These are phyloP conservation scores for Benthosema pterotum DNA, from an alignment of 2,797 vertebrate species.

Conservation along the genomic window DNA sequence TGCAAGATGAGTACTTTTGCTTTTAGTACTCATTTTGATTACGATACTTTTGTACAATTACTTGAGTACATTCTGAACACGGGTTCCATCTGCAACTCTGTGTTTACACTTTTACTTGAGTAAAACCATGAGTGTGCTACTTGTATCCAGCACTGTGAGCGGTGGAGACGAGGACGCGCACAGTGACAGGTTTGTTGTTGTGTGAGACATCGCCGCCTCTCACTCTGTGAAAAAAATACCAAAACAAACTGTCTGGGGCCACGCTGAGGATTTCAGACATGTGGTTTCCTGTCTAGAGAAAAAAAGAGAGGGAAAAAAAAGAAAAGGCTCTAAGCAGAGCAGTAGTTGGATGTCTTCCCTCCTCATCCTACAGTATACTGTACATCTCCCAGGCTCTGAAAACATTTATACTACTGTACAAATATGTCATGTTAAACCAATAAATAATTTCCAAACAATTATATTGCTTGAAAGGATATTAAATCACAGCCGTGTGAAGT, in stretches of 20 bases:
- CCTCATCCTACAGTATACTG: constrained; percentile 11
- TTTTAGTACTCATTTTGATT: too few relatives aligned
- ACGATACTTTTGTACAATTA: too few relatives aligned
- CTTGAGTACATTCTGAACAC: too few relatives aligned
- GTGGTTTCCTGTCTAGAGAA: constrained; percentile 94
- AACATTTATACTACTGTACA: too few relatives aligned
- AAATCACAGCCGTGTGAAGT: too few relatives aligned
- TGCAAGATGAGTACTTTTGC: too few relatives aligned
- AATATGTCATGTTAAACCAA: too few relatives aligned
- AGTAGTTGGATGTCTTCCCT: constrained; percentile 59
- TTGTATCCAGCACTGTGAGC: constrained; percentile 11
- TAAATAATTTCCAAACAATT: too few relatives aligned
- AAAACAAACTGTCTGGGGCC: constrained; percentile 75
- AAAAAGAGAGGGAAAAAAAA: constrained; percentile 55
- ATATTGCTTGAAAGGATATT: too few relatives aligned
- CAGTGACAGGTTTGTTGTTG: constrained; percentile 69
- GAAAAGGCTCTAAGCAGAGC: constrained; percentile 44
- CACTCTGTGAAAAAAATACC: constrained; percentile 53
- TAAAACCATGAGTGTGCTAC: too few relatives aligned
- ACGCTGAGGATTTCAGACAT: constrained; percentile 89
- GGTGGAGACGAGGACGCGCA: constrained; percentile 46
- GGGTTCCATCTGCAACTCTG: too few relatives aligned
- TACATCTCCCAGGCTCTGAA: neutral
- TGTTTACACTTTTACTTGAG: too few relatives aligned
- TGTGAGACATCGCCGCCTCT: constrained; percentile 54